Evolutionary conservation across 2,113 vertebrate species (phyloP).

Genomic region (Ancistrus triradiatus): DNA sequence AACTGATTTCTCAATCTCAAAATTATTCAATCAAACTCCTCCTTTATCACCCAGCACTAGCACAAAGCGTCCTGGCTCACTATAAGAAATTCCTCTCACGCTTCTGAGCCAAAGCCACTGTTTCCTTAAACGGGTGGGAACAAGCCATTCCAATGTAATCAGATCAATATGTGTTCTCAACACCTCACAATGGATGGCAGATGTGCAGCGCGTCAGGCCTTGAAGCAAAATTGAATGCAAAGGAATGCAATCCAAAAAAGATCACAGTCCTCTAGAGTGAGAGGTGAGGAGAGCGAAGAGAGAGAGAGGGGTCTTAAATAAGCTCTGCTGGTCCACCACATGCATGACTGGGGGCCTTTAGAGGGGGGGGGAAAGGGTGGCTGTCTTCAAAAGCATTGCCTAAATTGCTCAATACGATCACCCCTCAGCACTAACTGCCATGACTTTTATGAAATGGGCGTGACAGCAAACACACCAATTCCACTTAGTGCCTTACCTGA

Average conservation of each 20-base stretch:
- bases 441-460: constrained; percentile 42
- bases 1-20: too few species aligned
- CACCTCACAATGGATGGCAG: constrained; percentile 36
- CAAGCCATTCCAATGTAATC: constrained; percentile 37
- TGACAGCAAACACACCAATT: constrained; percentile 37
- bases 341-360: constrained; percentile 3
- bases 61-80: background rate
- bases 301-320: constrained; percentile 39
- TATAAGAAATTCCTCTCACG: constrained; percentile 9
- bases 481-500: constrained; percentile 22
- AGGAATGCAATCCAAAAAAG: constrained; percentile 44
- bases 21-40: too few species aligned
- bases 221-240: constrained; percentile 41
- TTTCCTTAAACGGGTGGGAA: constrained; percentile 35
- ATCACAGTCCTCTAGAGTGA: constrained; percentile 37
- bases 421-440: constrained; percentile 9
- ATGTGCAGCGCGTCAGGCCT: constrained; percentile 31
- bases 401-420: constrained; percentile 18
- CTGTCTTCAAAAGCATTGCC: constrained; percentile 19
- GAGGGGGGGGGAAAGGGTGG: too few species aligned
- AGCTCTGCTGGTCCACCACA: constrained; percentile 8
- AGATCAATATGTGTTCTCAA: constrained; percentile 45
- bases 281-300: too few species aligned
- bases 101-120: constrained; percentile 26
- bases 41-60: background rate